phyloP scores from a whole-genome alignment of 2,797 vertebrate genomes.

The Cyclopterus lumpus region DNA sequence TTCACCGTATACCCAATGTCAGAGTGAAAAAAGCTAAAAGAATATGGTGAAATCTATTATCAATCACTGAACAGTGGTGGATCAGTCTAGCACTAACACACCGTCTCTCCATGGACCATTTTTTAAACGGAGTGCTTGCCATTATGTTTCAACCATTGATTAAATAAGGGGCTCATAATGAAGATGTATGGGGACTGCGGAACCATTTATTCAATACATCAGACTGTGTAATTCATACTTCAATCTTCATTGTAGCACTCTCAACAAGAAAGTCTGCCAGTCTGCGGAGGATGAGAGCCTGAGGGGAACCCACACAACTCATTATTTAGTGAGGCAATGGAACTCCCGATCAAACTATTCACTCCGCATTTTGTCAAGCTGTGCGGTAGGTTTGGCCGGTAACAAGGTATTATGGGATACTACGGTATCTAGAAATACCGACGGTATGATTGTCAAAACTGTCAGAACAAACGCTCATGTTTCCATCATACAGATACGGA shows the following conservation, averaged over 20 bases:
- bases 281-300: slow-evolving; percentile 65
- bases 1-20: slow-evolving; percentile 23
- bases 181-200: slow-evolving; percentile 77
- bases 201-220: slow-evolving; percentile 79
- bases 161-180: slow-evolving; percentile 79
- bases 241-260: slow-evolving; percentile 77
- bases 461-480: background rate
- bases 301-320: slow-evolving; percentile 53
- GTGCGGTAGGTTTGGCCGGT: background rate
- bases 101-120: slow-evolving; percentile 64
- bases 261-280: slow-evolving; percentile 65
- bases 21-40: slow-evolving; percentile 25
- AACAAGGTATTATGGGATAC: background rate
- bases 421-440: background rate
- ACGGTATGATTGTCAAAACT: background rate
- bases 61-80: slow-evolving; percentile 59
- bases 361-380: slow-evolving; percentile 16
- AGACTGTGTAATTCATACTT: slow-evolving; percentile 77
- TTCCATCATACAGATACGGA: background rate
- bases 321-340: slow-evolving; percentile 74
- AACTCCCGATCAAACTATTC: slow-evolving; percentile 66
- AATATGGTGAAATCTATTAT: slow-evolving; percentile 43
- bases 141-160: slow-evolving; percentile 72
- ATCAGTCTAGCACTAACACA: slow-evolving; percentile 56
- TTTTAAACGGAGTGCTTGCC: slow-evolving; percentile 73